A percentile compares a stretch with the other conserved stretches of the same genome.
phyloP scores from a whole-genome alignment of 2,797 vertebrate species.

The Mormyrops attenuatus region DNA sequence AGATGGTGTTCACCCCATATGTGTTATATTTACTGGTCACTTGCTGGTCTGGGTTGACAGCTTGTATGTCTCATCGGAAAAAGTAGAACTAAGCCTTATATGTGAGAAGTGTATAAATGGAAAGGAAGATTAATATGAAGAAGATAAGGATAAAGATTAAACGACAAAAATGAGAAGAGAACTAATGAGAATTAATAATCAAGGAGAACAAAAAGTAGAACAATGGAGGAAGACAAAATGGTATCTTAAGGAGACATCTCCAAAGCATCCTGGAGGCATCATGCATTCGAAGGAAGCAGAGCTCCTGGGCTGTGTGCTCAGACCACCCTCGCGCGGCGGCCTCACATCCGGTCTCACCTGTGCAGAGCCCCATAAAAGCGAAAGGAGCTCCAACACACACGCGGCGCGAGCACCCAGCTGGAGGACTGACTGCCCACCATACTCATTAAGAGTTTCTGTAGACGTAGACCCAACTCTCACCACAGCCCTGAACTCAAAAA shows the following conservation, averaged over 20 bases:
- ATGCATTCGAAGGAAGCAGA: neutral
- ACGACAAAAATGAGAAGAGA: neutral
- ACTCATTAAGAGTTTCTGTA: conserved; percentile 29
- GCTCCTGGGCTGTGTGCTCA: neutral
- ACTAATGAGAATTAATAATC: neutral
- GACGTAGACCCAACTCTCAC: conserved; percentile 10
- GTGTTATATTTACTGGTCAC: neutral
- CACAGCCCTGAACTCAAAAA: conserved; percentile 22
- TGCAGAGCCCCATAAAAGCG: neutral
- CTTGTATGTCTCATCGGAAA: neutral
- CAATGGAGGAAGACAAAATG: neutral
- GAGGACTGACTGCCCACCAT: conserved; percentile 23
- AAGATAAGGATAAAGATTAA: neutral
- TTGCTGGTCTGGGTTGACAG: neutral
- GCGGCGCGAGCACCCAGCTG: neutral
- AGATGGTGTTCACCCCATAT: neutral
- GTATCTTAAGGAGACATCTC: neutral
- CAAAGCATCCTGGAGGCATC: neutral
- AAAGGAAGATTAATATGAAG: neutral
- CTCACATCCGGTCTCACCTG: neutral
- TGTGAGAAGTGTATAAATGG: neutral
- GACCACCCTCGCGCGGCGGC: neutral
- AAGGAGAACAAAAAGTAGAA: neutral
- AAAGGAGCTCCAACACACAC: neutral
- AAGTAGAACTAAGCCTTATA: neutral